Evolutionary conservation across 2,797 vertebrate species (phyloP), one percentile per base, ranked within the genome.

Genomic region (Ptychobarbus kaznakovi): DNA sequence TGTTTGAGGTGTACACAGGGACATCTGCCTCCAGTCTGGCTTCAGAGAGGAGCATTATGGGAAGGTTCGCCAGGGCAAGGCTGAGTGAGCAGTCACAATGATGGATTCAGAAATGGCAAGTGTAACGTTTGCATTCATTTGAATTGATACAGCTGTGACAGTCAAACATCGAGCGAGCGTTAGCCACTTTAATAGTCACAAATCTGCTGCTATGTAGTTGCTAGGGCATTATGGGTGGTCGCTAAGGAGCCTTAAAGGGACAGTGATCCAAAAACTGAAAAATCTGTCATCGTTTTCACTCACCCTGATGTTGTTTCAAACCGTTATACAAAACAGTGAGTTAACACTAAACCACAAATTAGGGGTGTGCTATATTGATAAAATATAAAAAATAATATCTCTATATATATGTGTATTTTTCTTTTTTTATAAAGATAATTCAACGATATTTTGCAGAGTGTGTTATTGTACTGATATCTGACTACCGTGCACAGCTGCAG

Each of bases 1-100:
- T 61, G 84, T 86, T 85, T 87, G 66, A 89, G 84, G 86, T 87
- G 81, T 63, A 75, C 84, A 79, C 58, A 73, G 49, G 49, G 72
- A 84, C 88, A 87, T 84, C 83, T 84, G 88, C 81, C 32, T 38
- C 10, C n/a, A 66, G 66, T 89, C 83, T 81, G 86, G n/a, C 51
- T 51, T 73, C 72, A 65, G 53, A 84, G 82, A 53, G 32, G 22
- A 12, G 79, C 66, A 69, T 82, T 63, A 79, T 78, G 83, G 83
- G 78, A 79, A 72, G 82, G 82, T 80, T 83, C 38, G 68, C 18
- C 66, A 25, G 69, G 69, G 44, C 65, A 61, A 70, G 35, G 46
- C n/a, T 68, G 74, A 76, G 73, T 15, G 20, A 75, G 63, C 58
- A 68, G 40, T 69, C 28, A 84, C 58, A 87, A 68, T 75, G 46